phyloP scores from a whole-genome alignment of 2,113 vertebrate genomes.

The Muntiacus reevesi region DNA sequence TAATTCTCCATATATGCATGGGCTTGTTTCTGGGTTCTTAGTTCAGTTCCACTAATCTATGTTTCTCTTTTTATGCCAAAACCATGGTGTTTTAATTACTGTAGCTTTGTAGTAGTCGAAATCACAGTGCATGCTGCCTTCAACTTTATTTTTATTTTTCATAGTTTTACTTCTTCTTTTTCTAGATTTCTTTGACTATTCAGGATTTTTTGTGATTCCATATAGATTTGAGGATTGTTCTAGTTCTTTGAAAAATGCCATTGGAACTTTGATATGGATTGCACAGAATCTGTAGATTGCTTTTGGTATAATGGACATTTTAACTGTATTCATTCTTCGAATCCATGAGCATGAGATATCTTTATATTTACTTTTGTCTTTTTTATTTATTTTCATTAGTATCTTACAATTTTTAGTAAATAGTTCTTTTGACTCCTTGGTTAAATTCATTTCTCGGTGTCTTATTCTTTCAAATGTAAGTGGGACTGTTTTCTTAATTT shows the following conservation, averaged over 20 bases:
- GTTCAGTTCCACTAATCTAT: background rate
- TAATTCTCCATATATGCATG: background rate
- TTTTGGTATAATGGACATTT: background rate
- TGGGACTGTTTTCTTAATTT: background rate
- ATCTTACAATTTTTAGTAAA: background rate
- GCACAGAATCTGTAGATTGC: background rate
- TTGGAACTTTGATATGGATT: background rate
- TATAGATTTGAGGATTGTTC: background rate
- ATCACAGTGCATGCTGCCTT: background rate
- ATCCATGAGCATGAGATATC: background rate
- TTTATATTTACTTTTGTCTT: background rate
- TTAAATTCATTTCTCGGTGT: background rate
- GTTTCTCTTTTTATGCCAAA: background rate
- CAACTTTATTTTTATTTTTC: background rate
- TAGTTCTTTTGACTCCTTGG: background rate
- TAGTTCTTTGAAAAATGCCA: background rate
- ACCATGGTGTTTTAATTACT: background rate
- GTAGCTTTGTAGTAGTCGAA: background rate
- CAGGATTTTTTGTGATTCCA: background rate
- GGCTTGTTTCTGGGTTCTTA: background rate
- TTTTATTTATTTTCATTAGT: background rate
- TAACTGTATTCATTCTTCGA: background rate
- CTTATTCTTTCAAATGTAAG: background rate
- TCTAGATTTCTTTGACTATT: background rate
- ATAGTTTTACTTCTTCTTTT: background rate